Evolutionary conservation across 2,113 vertebrate genomes (phyloP).

Genomic region (Thryonomys swinderianus): DNA sequence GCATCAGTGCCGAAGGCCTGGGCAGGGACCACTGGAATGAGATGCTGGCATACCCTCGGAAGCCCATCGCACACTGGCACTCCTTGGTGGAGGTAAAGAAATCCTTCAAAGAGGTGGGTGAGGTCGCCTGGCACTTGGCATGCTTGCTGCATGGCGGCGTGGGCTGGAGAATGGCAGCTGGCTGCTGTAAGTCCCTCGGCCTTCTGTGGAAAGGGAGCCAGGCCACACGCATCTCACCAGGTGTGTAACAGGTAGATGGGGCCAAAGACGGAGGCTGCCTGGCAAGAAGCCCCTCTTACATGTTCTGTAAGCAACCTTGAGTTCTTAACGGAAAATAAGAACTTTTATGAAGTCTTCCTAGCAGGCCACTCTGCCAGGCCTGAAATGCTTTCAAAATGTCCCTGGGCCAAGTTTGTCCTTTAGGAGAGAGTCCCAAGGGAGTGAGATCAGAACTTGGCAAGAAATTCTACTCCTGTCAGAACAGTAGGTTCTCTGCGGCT

Average conservation of each 20-base stretch:
- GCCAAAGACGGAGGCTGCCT: not conserved
- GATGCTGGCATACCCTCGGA: slow-evolving; percentile 97
- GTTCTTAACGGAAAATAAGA: slow-evolving; percentile 47
- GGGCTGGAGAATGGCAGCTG: slow-evolving; percentile 69
- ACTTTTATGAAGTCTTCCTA: not conserved
- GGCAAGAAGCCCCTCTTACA: not conserved
- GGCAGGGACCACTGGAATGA: slow-evolving; percentile 99
- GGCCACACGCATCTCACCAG: not conserved
- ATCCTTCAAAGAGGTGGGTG: slow-evolving; percentile 96
- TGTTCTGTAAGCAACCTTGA: not conserved
- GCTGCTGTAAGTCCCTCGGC: slow-evolving; percentile 44
- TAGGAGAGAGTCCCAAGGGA: not conserved
- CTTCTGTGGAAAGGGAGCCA: not conserved
- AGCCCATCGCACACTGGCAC: slow-evolving; percentile 99
- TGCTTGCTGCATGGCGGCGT: not conserved
- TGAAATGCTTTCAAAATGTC: slow-evolving; percentile 12
- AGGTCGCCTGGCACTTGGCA: slow-evolving; percentile 48
- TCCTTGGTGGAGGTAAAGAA: slow-evolving; percentile 97
- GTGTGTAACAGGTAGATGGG: too few species aligned
- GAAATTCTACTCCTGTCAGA: not conserved
- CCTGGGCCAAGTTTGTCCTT: not conserved
- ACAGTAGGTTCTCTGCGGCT: slow-evolving; percentile 34
- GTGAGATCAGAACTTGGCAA: slow-evolving; percentile 68
- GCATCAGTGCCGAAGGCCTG: slow-evolving; percentile 93
- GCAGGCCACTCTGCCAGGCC: not conserved